These are phyloP conservation scores for Phaethon lepturus DNA, from an alignment of 2,113 vertebrate species.

Conservation along the genomic window DNA sequence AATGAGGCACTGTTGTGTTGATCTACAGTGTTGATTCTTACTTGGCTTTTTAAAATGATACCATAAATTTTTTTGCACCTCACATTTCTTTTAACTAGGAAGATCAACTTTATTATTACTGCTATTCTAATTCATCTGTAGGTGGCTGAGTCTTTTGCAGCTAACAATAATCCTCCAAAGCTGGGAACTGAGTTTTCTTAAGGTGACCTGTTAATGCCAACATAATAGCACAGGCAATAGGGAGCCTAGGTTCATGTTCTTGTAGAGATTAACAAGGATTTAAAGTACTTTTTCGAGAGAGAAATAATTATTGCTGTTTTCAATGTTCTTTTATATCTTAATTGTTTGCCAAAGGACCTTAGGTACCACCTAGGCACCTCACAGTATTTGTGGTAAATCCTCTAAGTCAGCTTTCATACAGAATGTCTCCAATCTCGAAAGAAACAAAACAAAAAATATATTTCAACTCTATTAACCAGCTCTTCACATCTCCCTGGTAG, in stretches of 20 bases:
- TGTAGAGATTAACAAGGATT: background rate
- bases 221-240: constrained; percentile 5
- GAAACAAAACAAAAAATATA: background rate
- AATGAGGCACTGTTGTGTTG: background rate
- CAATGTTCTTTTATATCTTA: background rate
- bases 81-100: background rate
- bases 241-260: background rate
- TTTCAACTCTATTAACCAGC: background rate
- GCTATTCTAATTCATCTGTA: background rate
- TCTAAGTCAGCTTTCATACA: background rate
- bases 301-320: constrained; percentile 10
- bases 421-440: background rate
- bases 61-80: background rate
- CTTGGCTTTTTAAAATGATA: background rate
- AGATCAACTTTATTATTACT: background rate
- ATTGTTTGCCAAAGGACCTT: background rate
- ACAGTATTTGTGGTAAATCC: background rate
- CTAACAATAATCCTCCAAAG: background rate
- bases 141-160: background rate
- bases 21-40: background rate
- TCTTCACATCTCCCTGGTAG: background rate
- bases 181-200: background rate
- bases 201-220: background rate
- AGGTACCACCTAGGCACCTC: background rate
- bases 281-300: background rate